phyloP scores from a whole-genome alignment of 1,140 invertebrate genomes.

The Trigoniulus corallinus region DNA sequence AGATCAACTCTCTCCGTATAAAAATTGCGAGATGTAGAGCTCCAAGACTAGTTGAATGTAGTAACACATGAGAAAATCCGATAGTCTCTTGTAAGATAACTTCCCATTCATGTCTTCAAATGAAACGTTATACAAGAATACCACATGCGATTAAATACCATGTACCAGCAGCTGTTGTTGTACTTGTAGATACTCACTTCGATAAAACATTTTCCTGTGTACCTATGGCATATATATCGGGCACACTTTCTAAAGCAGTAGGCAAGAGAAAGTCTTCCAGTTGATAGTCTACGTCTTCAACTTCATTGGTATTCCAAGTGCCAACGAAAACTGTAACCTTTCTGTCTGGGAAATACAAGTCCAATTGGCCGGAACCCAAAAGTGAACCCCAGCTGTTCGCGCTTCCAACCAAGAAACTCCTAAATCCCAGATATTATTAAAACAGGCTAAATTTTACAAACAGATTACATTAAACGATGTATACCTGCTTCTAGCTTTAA shows the following conservation, averaged over 20 bases:
- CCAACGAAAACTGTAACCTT: slow-evolving; percentile 64
- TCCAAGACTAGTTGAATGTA: slow-evolving; percentile 61
- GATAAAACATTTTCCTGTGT: slow-evolving; percentile 61
- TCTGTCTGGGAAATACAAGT: slow-evolving; percentile 65
- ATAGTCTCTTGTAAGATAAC: slow-evolving; percentile 75
- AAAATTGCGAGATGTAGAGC: slow-evolving; percentile 74
- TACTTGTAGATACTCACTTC: slow-evolving; percentile 19
- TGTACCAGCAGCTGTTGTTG: neutral
- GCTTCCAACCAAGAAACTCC: slow-evolving; percentile 6
- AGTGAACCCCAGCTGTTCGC: slow-evolving; percentile 33
- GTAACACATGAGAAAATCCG: slow-evolving; percentile 72
- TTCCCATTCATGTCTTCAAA: slow-evolving; percentile 72
- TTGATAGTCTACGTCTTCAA: slow-evolving; percentile 38
- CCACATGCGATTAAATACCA: neutral
- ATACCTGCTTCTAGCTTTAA: no score
- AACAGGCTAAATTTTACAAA: no score
- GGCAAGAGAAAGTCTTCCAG: slow-evolving; percentile 79
- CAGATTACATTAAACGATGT: no score
- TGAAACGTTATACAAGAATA: slow-evolving; percentile 5
- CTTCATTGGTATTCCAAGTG: slow-evolving; percentile 94
- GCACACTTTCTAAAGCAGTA: slow-evolving; percentile 58
- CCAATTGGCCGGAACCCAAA: slow-evolving; percentile 61
- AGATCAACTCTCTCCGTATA: slow-evolving; percentile 72
- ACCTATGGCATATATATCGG: slow-evolving; percentile 79
- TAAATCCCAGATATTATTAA: no score